A percentile compares a stretch with the other conserved stretches of the same genome.
Evolutionary conservation across 2,888 invertebrate genomes (phyloP).

Genomic region (Proisotoma minuta): DNA sequence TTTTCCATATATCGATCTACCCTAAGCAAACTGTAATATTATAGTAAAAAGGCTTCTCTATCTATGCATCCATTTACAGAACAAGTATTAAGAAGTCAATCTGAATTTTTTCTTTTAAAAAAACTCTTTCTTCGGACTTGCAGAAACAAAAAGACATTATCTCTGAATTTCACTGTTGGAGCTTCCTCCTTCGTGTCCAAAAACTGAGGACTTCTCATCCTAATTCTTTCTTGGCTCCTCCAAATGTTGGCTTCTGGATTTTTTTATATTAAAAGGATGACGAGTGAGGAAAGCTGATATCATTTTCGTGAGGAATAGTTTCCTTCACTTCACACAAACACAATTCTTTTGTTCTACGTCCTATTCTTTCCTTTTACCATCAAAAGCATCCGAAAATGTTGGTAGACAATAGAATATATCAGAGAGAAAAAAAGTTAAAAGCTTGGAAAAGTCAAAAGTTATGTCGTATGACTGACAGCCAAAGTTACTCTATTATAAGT

Average conservation of each 20-base stretch:
- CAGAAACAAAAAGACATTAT: constrained; percentile 8
- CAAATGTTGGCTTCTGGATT: background rate
- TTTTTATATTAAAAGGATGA: background rate
- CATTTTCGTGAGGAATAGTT: background rate
- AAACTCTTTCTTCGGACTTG: background rate
- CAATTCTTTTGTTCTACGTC: too few relatives aligned
- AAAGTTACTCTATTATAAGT: background rate
- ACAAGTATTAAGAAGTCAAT: constrained; percentile 7
- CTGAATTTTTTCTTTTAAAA: background rate
- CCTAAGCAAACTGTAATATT: background rate
- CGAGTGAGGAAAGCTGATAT: constrained; percentile 3
- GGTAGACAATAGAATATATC: background rate
- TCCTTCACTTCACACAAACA: background rate
- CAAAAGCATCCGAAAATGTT: background rate
- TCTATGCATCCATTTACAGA: background rate
- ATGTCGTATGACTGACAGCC: background rate
- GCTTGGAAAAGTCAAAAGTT: background rate
- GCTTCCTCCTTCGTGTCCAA: constrained; percentile 5
- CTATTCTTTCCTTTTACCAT: background rate
- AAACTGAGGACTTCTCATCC: too few relatives aligned
- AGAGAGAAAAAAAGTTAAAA: background rate
- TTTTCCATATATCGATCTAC: constrained; percentile 44
- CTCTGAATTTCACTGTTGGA: background rate
- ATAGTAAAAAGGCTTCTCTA: background rate
- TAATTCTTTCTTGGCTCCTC: background rate